Base-by-base conservation (phyloP, 2,888 invertebrate species). In the Saturnia japonica region DNA sequence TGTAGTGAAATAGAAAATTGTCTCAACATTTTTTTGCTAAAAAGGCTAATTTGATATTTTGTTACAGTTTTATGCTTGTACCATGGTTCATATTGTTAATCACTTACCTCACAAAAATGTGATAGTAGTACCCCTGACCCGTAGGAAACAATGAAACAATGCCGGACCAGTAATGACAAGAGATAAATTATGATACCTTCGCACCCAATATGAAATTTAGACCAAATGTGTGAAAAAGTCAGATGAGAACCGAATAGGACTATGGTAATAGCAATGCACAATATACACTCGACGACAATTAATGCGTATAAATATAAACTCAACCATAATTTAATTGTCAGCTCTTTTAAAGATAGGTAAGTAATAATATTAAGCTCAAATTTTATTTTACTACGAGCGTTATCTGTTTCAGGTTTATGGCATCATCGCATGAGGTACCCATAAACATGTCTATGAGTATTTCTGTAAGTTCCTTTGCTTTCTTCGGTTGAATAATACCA, bases 51-150 rank as follows among this genome's bases (percentile, higher is more conserved):
- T 34, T 4, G 34, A 6, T 47, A 19, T 8, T 47, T 47, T 47
- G 19, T 19, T 47, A 47, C 19, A 47, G 19, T 47, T 7, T 47
- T 25, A 60, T 60, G 28, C 25, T 60, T 28, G 28, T 28, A 60
- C 57, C 57, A 60, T 14, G 28, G 25, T 60, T 60, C 14, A 40
- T 40, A 64, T 40, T 40, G 40, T 64, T 64, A 60, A 57, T 42
- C 16, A 72, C 75, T 74, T 72, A 75, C 75, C 75, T 72, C 70
- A 67, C 11, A 22, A 28, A 54, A 57, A 34, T 67, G 67, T 28
- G 57, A 28, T 28, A 60, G 57, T 25, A 45, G 57, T 54, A 43
- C 68, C 71, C 68, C 34, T 57, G 28, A 68, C 60, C 68, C 51
- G 70, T 68, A 19, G 47, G 28, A 68, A 34, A 70, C 22, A 68